Conservation (phyloP, 2,888 invertebrate genomes). For the Tanypteryx hageni region DNA sequence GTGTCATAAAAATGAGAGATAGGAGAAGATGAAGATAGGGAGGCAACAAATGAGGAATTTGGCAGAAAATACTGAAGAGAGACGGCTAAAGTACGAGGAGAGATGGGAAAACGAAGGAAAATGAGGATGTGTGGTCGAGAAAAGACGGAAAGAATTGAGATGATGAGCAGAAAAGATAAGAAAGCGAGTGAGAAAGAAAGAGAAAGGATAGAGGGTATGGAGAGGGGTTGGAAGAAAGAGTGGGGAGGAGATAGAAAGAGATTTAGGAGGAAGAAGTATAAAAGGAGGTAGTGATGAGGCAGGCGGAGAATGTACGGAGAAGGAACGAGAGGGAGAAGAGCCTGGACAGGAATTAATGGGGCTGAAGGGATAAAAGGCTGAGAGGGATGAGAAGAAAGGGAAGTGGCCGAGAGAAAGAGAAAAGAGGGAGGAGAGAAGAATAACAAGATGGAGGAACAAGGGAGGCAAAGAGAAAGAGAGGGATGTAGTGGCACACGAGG, state of each 20-base stretch:
- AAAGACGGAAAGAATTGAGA: not conserved
- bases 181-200: not conserved
- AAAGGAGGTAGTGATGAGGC: not conserved
- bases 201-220: not conserved
- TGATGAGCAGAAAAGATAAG: not conserved
- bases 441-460: not conserved
- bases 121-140: too few relatives aligned
- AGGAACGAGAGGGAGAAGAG: not conserved
- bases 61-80: not conserved
- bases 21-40: not conserved
- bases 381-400: not conserved
- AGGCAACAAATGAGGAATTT: not conserved
- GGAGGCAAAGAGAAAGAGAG: not conserved
- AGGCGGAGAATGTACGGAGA: not conserved
- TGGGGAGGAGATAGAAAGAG: not conserved
- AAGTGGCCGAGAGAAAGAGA: not conserved
- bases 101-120: not conserved
- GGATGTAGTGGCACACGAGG: not conserved
- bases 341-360: conserved; percentile 57
- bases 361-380: conserved; percentile 48
- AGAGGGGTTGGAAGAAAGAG: not conserved
- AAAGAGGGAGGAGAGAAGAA: not conserved
- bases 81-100: not conserved
- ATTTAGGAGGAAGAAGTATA: not conserved
- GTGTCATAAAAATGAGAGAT: not conserved